Base-by-base conservation (phyloP, 1,140 invertebrate genomes). In the Spodoptera frugiperda region DNA sequence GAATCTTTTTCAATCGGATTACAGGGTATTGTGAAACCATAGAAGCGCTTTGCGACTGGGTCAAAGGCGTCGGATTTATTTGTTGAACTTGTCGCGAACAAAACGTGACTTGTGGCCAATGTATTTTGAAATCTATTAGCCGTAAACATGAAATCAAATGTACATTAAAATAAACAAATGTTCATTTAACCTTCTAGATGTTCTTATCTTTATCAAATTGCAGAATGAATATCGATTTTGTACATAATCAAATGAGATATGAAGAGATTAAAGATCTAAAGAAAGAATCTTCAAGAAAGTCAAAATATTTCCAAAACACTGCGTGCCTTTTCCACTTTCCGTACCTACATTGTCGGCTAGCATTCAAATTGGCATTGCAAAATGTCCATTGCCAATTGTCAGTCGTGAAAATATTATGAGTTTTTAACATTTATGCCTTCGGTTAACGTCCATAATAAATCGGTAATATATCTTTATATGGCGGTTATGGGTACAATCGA, bases 1-100 rank as follows among this genome's bases (percentile, higher is more conserved):
- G 48, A 77, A 78, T 81, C 82, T 83, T 55, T 77, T 80, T 39
- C 55, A 88, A 89, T 86, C 83, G 84, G 84, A 87, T 89, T 87
- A 87, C 79, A 67, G 51, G 53, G 73, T 77, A 83, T 74, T 82
- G 57, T 59, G 88, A 89, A 84, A 55, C 85, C 88, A 61, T 82
- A 82, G 33, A 59, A 80, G 54, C 61, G 71, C 46, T 61, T 53
- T 63, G 55, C 53, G 73, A 82, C 76, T 82, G 76, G 83, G 80
- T 83, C 84, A 85, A 80, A 80, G 84, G 70, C 71, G 71, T 67
- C 39, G 54, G 76, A 75, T 80, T 78, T 79, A 78, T 76, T 81
- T 77, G 71, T 73, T 57, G 12, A 61, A 74, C 21, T 67, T 53
- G 46, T 48, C 44, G 74, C 17, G 39, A 15, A 55, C 55, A 48